Base-by-base conservation (phyloP, 2,888 invertebrate species). In the Anthrax anthrax region DNA sequence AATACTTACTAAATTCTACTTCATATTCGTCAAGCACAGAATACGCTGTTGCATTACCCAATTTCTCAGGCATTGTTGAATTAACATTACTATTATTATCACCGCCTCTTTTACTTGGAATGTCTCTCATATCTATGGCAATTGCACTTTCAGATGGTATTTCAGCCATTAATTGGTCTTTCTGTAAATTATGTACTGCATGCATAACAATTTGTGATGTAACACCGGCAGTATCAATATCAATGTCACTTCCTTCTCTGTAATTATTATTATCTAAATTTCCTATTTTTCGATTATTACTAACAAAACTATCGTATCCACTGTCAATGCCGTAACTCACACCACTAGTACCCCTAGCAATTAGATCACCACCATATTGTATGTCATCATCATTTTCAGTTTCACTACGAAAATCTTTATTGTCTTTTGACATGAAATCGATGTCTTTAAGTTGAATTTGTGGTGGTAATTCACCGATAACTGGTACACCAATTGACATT, bases 391-490 rank as follows among this genome's bases (percentile, higher is more conserved):
- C 16, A 56, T 57, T 57, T 37, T 63, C 62, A 17, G 52, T 52
- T 17, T 57, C 56, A 43, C 44, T 47, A 32, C 12, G 8, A 12
- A 32, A 32, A 36, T 16, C n/a, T 13, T 27, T 40, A 12, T 14
- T 17, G 9, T 46, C 46, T 23, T 29, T 42, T 16, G 65, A 64
- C 59, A 65, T 61, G 48, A 60, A 67, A 54, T 67, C 67, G 51
- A 67, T 65, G 57, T 67, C 66, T 52, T 64, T 65, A 3, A 69
- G 56, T 52, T 68, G 67, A 48, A 69, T 67, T 55, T 68, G 69
- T 17, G 68, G 68, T 17, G 68, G 68, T 29, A 68, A 49, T 51
- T 69, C 69, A 2, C 64, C 69, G 47, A 69, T 69, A 3, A 69
- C 64, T 1, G 68, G 68, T 17, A 69, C 67, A 13, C 67, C 67